Base-by-base conservation (phyloP, 2,113 vertebrate species). In the Lonchura striata region DNA sequence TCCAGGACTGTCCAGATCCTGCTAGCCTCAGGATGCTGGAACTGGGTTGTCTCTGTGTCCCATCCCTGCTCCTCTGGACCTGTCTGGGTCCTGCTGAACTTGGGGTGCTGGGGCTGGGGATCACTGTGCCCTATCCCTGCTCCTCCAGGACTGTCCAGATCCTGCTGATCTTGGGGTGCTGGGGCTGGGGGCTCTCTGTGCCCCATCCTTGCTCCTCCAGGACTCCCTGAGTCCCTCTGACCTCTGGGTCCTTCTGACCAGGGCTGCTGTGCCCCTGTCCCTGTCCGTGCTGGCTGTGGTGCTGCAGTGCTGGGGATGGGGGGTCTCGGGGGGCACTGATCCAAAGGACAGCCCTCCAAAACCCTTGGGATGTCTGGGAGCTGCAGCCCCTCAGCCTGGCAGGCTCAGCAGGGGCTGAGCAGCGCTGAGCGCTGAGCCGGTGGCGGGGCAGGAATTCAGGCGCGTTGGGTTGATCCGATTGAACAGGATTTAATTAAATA, bases 291-390 rank as follows among this genome's bases (percentile, higher is more conserved):
- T 11, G 28, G 1, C 68, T 28, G 37, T 25, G 60, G 13, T 27
- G 54, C 39, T 31, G 53, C 65, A 19, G 2, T 6, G 3, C 2
- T 4, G 5, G 50, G 4, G 5, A 0, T 8, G 0, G 0, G 4
- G 28, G 47, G 8, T 52, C 25, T 19, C 0, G 1, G 15, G 42
- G 47, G 21, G 1, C 35, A 8, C n/a, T 11, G 2, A 33, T 6
- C 6, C 2, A 9, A 27, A 31, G 37, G 57, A 44, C 2, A 22
- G 6, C 33, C 6, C 19, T 20, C 17, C 39, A 19, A 5, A 64
- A 10, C n/a, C 1, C 46, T 37, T 2, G 39, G 35, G 4, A 12
- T 42, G 13, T 31, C 39, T 0, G 1, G 77, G 74, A 69, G 16
- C 82, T 13, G 44, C 59, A 56, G 64, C 59, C 49, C 28, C 72